Percentiles rank a stretch among this genome's conserved stretches.
Conservation (phyloP, 2,797 vertebrate species). For the Ambastaia sidthimunki region DNA sequence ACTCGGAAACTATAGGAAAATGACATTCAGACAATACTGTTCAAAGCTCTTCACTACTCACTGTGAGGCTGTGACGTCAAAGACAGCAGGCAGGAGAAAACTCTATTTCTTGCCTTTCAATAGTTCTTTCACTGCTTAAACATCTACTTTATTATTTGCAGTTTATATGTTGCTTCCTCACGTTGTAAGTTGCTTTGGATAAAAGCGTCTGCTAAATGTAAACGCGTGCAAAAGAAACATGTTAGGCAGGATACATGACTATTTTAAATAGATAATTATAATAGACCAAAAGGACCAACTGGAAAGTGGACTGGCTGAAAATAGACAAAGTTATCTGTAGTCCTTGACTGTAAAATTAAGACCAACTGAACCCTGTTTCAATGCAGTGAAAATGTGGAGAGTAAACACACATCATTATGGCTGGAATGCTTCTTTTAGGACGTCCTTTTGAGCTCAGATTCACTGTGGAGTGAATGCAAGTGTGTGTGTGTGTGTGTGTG, state of each 20-base stretch:
- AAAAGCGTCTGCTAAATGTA: too few species aligned
- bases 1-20: too few species aligned
- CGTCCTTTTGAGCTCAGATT: not conserved
- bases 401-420: conserved; percentile 9
- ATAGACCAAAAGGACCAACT: too few species aligned
- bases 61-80: too few species aligned
- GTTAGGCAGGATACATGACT: not conserved
- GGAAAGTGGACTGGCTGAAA: too few species aligned
- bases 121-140: too few species aligned
- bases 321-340: not conserved
- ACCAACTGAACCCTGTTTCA: not conserved
- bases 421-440: conserved; percentile 11
- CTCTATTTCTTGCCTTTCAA: too few species aligned
- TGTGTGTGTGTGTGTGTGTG: conserved; percentile 14
- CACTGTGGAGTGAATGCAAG: not conserved
- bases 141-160: not conserved
- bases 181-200: too few species aligned
- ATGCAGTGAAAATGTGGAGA: not conserved
- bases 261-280: not conserved
- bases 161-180: not conserved
- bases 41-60: too few species aligned
- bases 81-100: too few species aligned
- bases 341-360: conserved; percentile 26
- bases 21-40: too few species aligned
- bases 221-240: not conserved